These are phyloP conservation scores for Nomia melanderi DNA, from an alignment of 1,140 invertebrate species.

Conservation along the genomic window DNA sequence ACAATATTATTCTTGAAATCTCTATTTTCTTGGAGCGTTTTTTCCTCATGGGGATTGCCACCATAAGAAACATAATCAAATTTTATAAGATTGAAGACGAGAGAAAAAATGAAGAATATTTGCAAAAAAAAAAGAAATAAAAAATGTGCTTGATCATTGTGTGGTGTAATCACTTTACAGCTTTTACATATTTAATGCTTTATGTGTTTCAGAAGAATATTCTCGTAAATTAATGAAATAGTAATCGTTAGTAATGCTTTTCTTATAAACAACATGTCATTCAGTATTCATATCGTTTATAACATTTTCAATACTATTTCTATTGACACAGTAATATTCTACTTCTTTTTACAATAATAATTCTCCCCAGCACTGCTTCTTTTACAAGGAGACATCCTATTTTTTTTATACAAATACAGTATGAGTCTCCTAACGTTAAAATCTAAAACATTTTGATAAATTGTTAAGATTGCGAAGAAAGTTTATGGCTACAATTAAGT, in stretches of 20 bases:
- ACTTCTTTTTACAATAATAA: too few relatives aligned
- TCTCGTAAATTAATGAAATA: background rate
- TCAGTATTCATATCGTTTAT: background rate
- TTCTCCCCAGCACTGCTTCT: constrained; percentile 30
- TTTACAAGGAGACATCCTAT: background rate
- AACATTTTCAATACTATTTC: background rate
- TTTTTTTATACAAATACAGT: background rate
- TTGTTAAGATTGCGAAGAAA: too few relatives aligned
- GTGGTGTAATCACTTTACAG: too few relatives aligned
- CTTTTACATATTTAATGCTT: too few relatives aligned
- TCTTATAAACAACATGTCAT: background rate
- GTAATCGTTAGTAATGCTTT: background rate
- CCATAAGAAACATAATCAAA: background rate
- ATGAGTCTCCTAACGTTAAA: background rate
- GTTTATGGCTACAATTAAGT: too few relatives aligned
- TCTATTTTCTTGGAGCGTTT: background rate
- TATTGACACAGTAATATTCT: background rate
- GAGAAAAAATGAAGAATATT: background rate
- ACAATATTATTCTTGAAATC: background rate
- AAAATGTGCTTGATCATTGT: background rate
- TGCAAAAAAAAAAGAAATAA: too few relatives aligned
- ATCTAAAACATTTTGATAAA: background rate
- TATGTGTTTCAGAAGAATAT: background rate
- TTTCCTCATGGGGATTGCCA: background rate
- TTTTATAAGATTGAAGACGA: background rate